Base-by-base conservation (phyloP, 2,113 vertebrate genomes). In the Apodemus sylvaticus region DNA sequence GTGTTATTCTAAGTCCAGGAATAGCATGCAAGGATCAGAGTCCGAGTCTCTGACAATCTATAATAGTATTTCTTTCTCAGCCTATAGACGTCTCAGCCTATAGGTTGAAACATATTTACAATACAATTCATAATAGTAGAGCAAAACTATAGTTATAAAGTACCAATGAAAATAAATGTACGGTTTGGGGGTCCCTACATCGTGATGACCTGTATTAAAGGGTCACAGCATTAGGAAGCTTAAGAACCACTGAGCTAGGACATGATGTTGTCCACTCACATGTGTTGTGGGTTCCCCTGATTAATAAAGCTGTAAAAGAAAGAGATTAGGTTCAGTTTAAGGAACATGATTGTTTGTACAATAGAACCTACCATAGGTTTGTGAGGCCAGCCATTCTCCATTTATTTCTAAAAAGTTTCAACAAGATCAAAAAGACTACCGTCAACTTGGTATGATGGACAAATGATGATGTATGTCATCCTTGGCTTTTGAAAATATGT, bases 281-380 rank as follows among this genome's bases (percentile, higher is more conserved):
- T 53, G 10, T 58, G 79, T 71, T 79, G 9, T 79, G 64, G 82
- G 5, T 74, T 82, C 55, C 76, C 51, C 3, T 86, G 78, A 64
- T 93, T 22, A n/a, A 5, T n/a, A 94, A 66, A 85, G 34, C 55
- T 55, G 17, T 83, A 76, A 90, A 88, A 93, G 74, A 48, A 90
- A 91, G 22, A 58, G 1, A 60, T 94, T 60, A 70, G 78, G 77
- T 74, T 94, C 64, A 60, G 34, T 53, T 53, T 64, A 48, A 60
- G 42, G 20, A 10, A 60, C 8, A 31, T 70, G 68, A 87, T 94
- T 94, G 78, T 39, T 62, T 83, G 4, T 34, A 58, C 22, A 91
- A 71, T 39, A 24, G 31, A 93, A 87, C 74, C 5, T 20, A 31
- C 76, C 45, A 7, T 24, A 89, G 4, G 91, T 93, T 39, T 53